Evolutionary conservation across 2,888 invertebrate genomes (phyloP).

Genomic region (Onchidella celtica): DNA sequence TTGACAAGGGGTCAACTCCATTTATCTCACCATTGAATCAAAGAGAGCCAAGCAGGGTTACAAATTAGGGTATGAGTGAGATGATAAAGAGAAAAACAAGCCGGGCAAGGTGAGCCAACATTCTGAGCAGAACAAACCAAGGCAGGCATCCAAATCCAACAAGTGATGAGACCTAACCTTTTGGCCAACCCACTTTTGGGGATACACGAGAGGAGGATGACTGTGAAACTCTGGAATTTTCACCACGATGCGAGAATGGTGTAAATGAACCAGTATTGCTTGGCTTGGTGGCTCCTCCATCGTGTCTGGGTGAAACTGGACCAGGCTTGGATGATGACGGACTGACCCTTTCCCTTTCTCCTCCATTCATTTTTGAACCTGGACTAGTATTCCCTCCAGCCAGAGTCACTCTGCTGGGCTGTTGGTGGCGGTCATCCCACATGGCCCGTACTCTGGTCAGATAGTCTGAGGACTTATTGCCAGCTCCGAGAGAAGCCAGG

Average conservation of each 20-base stretch:
- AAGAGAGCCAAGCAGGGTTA: constrained; percentile 7
- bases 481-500: constrained; percentile 74
- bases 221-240: neutral
- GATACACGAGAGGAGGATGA: neutral
- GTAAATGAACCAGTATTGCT: neutral
- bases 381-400: neutral
- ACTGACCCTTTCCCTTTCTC: neutral
- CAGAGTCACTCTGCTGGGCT: neutral
- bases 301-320: neutral
- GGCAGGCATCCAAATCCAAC: constrained; percentile 43
- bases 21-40: neutral
- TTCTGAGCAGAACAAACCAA: constrained; percentile 33
- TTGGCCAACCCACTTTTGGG: neutral
- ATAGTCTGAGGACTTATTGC: constrained; percentile 66
- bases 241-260: neutral
- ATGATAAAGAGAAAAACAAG: constrained; percentile 13
- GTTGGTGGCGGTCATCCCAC: constrained; percentile 70
- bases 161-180: constrained; percentile 40
- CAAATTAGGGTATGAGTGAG: neutral
- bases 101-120: constrained; percentile 30
- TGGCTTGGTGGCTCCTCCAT: neutral
- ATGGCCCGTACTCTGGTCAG: constrained; percentile 74
- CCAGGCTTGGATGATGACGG: too few species aligned
- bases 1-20: too few species aligned
- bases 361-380: neutral